Conservation (phyloP, 2,888 invertebrate genomes). For the Phasia obesa region DNA sequence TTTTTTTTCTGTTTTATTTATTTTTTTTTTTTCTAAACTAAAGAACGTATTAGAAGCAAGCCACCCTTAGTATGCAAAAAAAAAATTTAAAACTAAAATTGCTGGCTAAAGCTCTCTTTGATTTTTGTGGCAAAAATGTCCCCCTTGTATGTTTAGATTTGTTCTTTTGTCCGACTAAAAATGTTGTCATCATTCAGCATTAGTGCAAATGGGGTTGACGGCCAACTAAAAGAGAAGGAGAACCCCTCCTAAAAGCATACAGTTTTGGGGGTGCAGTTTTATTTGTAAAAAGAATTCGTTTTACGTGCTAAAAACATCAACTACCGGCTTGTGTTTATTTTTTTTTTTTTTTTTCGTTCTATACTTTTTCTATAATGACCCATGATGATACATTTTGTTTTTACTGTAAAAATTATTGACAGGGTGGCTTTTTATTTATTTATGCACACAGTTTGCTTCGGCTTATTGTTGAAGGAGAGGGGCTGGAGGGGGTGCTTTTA, state of each 20-base stretch:
- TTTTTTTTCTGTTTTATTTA: neutral
- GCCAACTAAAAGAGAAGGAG: neutral
- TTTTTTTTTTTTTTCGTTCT: neutral
- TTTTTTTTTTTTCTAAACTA: slow-evolving; percentile 18
- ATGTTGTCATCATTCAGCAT: slow-evolving; percentile 34
- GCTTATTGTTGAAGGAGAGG: neutral
- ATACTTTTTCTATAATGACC: slow-evolving; percentile 23
- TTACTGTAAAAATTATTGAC: neutral
- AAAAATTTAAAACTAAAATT: neutral
- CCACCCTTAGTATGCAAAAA: slow-evolving; percentile 24
- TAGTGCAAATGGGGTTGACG: too few relatives aligned
- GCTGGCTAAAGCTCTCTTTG: slow-evolving; percentile 18
- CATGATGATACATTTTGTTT: slow-evolving; percentile 10
- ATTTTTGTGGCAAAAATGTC: slow-evolving; percentile 29
- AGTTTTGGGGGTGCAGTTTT: slow-evolving; percentile 9
- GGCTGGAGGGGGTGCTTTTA: neutral
- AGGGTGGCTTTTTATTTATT: slow-evolving; percentile 34
- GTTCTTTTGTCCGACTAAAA: neutral
- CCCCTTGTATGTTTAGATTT: neutral
- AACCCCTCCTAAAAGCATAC: neutral
- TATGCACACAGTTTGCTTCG: neutral
- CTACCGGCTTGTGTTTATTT: slow-evolving; percentile 48
- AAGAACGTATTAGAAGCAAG: slow-evolving; percentile 19
- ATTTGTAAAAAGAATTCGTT: neutral
- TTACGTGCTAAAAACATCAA: slow-evolving; percentile 36